These are phyloP conservation scores for Mactromeris polynyma DNA, from an alignment of 2,888 invertebrate genomes.

Conservation along the genomic window DNA sequence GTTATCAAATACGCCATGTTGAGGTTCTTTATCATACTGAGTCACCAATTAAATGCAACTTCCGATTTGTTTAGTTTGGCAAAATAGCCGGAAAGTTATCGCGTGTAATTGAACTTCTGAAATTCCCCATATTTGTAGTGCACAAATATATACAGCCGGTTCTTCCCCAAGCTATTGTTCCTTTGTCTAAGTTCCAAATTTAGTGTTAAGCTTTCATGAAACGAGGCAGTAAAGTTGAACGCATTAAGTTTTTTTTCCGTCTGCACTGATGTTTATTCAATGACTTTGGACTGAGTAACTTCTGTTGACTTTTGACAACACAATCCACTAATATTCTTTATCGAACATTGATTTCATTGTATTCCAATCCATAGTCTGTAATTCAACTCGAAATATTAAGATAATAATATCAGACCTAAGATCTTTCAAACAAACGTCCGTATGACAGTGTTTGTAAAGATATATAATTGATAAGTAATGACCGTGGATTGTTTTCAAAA, in stretches of 20 bases:
- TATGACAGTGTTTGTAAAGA: conserved; percentile 45
- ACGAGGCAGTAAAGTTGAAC: not conserved
- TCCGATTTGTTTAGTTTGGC: conserved; percentile 18
- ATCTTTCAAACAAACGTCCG: conserved; percentile 27
- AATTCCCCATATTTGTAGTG: not conserved
- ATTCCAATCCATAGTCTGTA: conserved; percentile 1
- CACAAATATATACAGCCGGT: not conserved
- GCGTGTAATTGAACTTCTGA: not conserved
- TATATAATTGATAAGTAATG: conserved; percentile 38
- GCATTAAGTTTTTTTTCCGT: not conserved
- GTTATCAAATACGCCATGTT: no score
- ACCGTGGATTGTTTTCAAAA: not conserved
- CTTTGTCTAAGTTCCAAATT: not conserved
- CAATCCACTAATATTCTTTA: not conserved
- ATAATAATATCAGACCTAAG: conserved; percentile 16
- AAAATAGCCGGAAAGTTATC: not conserved
- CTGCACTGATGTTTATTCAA: not conserved
- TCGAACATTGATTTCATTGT: conserved; percentile 29
- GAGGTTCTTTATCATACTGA: no score
- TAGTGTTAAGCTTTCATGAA: not conserved
- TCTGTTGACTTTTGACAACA: conserved; percentile 23
- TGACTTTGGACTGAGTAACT: conserved; percentile 22
- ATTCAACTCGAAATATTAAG: conserved; percentile 17
- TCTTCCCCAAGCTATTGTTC: not conserved
- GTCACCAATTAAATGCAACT: not conserved